Evolutionary conservation across 2,113 vertebrate genomes (phyloP).

Genomic region (Donacobius atricapilla): DNA sequence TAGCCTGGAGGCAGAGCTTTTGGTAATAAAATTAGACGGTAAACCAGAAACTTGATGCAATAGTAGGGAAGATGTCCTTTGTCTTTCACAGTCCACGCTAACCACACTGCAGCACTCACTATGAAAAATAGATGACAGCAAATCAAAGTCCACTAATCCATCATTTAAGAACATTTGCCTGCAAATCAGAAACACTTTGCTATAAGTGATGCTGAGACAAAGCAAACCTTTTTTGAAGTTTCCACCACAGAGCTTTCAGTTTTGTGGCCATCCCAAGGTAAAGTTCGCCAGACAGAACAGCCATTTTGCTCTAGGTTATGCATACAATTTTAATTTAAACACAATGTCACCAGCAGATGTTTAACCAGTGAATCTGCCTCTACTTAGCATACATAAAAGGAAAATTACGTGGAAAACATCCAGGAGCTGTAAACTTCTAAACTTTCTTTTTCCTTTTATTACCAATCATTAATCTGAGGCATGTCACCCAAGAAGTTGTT

Average conservation of each 20-base stretch:
- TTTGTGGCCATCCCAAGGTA: not conserved
- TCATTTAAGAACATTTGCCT: not conserved
- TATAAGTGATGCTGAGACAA: not conserved
- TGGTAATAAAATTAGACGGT: not conserved
- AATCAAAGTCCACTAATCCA: not conserved
- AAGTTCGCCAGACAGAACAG: not conserved
- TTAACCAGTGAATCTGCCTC: conserved; percentile 3
- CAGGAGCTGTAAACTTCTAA: not conserved
- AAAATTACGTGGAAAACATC: conserved; percentile 2
- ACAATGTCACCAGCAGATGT: not conserved
- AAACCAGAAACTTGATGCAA: not conserved
- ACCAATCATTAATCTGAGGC: not conserved
- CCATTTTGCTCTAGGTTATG: not conserved
- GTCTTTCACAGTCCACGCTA: not conserved
- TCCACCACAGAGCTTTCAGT: not conserved
- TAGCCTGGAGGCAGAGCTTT: not conserved
- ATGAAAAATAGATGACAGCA: not conserved
- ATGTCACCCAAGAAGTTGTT: not conserved
- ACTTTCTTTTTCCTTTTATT: not conserved
- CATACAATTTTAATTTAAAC: not conserved
- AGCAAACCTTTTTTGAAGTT: not conserved
- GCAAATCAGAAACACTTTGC: not conserved
- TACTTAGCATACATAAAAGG: not conserved
- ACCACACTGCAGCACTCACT: not conserved
- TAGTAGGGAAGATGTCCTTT: not conserved